These are phyloP conservation scores for Zoanthus gigantus DNA, from an alignment of 92 coral and sea anemone genomes.

Conservation along the genomic window DNA sequence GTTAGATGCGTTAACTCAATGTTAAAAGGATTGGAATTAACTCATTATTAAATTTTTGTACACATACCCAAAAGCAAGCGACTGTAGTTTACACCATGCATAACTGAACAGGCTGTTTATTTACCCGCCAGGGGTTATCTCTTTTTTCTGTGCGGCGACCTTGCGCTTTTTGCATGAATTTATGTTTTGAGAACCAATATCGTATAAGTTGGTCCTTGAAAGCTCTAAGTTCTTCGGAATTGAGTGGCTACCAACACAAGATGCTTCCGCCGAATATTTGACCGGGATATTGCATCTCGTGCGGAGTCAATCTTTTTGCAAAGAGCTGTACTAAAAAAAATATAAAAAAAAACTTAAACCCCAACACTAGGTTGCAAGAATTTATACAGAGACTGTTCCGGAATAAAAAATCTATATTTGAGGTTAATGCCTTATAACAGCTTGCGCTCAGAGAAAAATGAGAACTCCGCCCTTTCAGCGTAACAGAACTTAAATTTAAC, in stretches of 20 bases:
- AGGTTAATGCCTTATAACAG: neutral
- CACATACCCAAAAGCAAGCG: neutral
- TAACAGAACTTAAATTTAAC: neutral
- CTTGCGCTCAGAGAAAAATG: neutral
- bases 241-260: constrained; percentile 3
- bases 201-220: neutral
- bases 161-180: constrained; percentile 4
- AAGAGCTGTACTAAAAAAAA: neutral
- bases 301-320: neutral
- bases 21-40: neutral
- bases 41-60: neutral
- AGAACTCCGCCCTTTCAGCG: neutral
- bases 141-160: neutral
- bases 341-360: neutral
- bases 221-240: neutral
- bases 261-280: constrained; percentile 17
- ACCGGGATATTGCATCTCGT: constrained; percentile 16
- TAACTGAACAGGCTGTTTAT: neutral
- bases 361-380: neutral
- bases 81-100: too few relatives aligned
- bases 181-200: constrained; percentile 4
- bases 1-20: neutral
- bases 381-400: neutral
- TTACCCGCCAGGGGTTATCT: neutral
- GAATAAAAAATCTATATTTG: neutral